Base-by-base conservation (phyloP, 2,888 invertebrate species). In the Spialia ferax region DNA sequence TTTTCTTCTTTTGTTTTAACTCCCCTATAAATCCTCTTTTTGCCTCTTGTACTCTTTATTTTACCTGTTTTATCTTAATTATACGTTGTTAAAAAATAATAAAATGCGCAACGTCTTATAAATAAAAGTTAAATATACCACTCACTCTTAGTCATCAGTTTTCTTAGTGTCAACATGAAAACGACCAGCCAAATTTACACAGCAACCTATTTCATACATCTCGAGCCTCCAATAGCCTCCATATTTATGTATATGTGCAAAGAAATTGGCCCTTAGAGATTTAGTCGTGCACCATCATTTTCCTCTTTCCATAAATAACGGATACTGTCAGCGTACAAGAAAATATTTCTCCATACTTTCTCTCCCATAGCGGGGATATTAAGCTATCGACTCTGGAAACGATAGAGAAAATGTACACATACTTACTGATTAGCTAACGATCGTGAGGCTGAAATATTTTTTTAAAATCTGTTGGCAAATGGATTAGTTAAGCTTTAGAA, bases 281-380 rank as follows among this genome's bases (percentile, higher is more conserved):
- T 66, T 66, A 60, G 26, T 60, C 42, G 52, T 60, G 42, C 54
- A 42, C 42, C 59, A 65, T 59, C 59, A 65, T 65, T 65, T 65
- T 65, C 59, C 65, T 64, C 10, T 64, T 48, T 22, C 85, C 83
- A 83, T 74, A 79, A 83, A 66, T 66, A 64, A 64, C 26, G 63
- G 42, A 38, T 81, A 64, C 57, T 57, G 56, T 57, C 64, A 57
- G 57, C 64, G 32, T 56, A 56, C 42, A 64, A 57, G 48, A 64
- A 57, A 80, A 80, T 79, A 74, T 77, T 76, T 74, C 71, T 71
- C 69, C 67, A 73, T 75, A 68, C 61, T 55, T 26, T 61, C 6
- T 11, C 59, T 54, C 45, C 52, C 63, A 45, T 26, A 18, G 54
- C 42, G 52, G 7, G 23, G 45, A 45, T 60, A 26, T 60, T 23